Percentiles rank a stretch among this genome's conserved stretches.
These are phyloP conservation scores for Pantelozetes paolii DNA, from an alignment of 2,888 invertebrate genomes.

Conservation along the genomic window DNA sequence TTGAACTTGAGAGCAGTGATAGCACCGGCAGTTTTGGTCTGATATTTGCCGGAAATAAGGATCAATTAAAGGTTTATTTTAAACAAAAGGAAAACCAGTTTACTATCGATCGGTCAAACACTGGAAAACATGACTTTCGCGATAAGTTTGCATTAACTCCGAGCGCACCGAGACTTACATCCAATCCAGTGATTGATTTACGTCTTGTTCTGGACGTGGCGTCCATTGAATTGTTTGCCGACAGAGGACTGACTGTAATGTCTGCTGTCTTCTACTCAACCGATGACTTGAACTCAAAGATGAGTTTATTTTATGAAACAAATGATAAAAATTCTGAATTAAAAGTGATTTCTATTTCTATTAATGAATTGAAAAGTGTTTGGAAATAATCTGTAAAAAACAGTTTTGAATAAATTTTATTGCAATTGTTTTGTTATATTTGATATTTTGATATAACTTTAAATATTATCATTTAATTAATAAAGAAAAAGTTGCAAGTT, in stretches of 20 bases:
- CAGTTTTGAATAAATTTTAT: too few species aligned
- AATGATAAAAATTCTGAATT: background rate
- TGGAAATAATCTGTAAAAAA: too few species aligned
- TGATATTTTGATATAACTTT: too few species aligned
- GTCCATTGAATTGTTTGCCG: conserved; percentile 39
- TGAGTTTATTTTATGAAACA: background rate
- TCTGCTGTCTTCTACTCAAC: conserved; percentile 18
- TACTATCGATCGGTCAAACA: background rate
- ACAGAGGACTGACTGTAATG: conserved; percentile 37
- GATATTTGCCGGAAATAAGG: background rate
- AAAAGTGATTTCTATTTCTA: background rate
- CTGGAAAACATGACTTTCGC: conserved; percentile 22
- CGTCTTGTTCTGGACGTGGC: conserved; percentile 33
- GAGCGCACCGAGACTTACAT: background rate
- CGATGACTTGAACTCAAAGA: background rate
- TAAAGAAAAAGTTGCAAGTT: too few species aligned
- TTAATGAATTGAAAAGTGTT: background rate
- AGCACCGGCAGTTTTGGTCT: background rate
- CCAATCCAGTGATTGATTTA: background rate
- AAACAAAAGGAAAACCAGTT: background rate
- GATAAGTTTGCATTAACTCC: background rate
- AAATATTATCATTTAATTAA: too few species aligned
- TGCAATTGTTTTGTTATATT: too few species aligned
- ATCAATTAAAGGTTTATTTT: conserved; percentile 2
- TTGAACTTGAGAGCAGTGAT: background rate